phyloP scores from a whole-genome alignment of 2,888 invertebrate genomes.

The Neoascia interrupta region DNA sequence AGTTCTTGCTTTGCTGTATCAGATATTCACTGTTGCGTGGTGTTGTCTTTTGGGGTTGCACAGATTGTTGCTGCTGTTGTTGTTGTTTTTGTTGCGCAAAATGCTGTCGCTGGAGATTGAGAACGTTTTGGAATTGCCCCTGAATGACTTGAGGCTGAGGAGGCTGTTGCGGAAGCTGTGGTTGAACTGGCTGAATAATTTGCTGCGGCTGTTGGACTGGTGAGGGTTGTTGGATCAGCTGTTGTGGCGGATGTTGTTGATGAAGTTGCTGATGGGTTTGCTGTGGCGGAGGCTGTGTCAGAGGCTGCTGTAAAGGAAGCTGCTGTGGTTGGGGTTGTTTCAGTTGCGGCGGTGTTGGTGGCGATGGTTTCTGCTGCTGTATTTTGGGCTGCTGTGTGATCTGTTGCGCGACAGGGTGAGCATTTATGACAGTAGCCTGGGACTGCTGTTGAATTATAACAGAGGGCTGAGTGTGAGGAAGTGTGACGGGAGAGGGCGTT shows the following conservation, averaged over 20 bases:
- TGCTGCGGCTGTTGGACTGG: conserved; percentile 30
- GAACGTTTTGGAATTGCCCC: conserved; percentile 74
- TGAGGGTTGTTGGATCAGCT: conserved; percentile 24
- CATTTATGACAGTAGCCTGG: conserved; percentile 48
- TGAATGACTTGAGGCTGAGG: conserved; percentile 71
- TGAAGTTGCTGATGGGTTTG: conserved; percentile 15
- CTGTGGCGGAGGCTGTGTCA: conserved; percentile 28
- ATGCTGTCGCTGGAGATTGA: conserved; percentile 73
- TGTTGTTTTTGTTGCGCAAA: conserved; percentile 67
- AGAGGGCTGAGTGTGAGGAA: conserved; percentile 53
- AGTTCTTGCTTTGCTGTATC: conserved; percentile 72
- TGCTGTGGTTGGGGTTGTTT: conserved; percentile 34
- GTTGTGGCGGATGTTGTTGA: conserved; percentile 30
- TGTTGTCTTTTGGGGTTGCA: conserved; percentile 72
- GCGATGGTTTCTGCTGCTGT: conserved; percentile 31
- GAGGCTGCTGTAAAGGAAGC: conserved; percentile 22
- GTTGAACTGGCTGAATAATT: conserved; percentile 32
- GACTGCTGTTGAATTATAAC: conserved; percentile 65
- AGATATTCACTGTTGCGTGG: conserved; percentile 73
- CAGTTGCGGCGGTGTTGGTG: conserved; percentile 24
- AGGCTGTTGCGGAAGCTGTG: conserved; percentile 35
- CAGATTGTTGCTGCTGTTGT: conserved; percentile 69
- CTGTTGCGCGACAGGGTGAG: conserved; percentile 28
- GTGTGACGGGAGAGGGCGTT: too few relatives aligned
- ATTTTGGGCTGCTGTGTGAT: background rate